Base-by-base conservation (phyloP, 2,113 vertebrate genomes). In the Pavo muticus region DNA sequence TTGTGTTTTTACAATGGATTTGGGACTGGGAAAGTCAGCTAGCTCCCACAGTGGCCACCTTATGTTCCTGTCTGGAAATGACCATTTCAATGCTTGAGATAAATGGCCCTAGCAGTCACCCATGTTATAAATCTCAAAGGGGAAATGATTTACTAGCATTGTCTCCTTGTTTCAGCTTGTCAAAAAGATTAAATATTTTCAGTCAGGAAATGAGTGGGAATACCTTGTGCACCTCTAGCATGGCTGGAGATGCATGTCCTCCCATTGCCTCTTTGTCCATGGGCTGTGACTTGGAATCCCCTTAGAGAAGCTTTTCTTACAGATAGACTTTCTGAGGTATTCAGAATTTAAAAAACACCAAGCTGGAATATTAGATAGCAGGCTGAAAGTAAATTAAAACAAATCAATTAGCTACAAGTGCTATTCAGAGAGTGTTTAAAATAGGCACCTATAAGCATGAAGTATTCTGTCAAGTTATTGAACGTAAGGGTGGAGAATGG, bases 401-500 rank as follows among this genome's bases (percentile, higher is more conserved):
- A 78, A 90, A 86, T 71, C 87, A 90, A 74, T 94, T 95, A 91
- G 84, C 82, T 77, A 29, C 30, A 71, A 88, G n/a, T 75, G 67
- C 84, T 87, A 52, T 84, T 90, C 13, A 35, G 90, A 77, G 87
- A 78, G 60, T 88, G 57, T 61, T 95, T 84, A 84, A 84, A 86
- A 94, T 42, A 73, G 40, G 54, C 45, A 81, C 63, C 80, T 65
- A 78, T 44, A 29, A 96, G 37, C n/a, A 3, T 88, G 85, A 95
- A 93, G 23, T 69, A 35, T 74, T 78, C 76, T 77, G 88, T 84
- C 48, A 84, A 61, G 69, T 93, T 71, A 25, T 44, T 88, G 59
- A 90, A 69, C 10, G 4, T 52, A 71, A 78, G 75, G 30, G 50
- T 88, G 52, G 82, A 74, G 90, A 94, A 90, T 45, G 48, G 44